Percentiles rank a stretch among this genome's conserved stretches.
Conservation (phyloP, 2,113 vertebrate genomes). For the Bujurquina vittata region DNA sequence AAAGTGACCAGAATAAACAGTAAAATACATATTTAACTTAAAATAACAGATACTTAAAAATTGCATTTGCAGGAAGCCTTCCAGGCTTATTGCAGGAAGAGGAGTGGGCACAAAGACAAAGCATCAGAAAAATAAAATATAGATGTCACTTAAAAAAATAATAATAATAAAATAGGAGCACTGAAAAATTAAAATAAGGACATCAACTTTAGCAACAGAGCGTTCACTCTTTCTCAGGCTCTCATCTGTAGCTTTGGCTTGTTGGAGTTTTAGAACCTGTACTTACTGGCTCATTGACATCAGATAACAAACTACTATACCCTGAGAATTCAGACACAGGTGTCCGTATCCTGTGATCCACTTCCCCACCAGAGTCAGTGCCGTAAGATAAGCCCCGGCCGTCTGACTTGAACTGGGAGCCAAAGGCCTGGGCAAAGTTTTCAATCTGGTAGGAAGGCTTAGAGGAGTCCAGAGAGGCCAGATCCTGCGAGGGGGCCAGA, state of each 20-base stretch:
- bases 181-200: slow-evolving; percentile 77
- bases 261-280: slow-evolving; percentile 96
- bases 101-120: slow-evolving; percentile 88
- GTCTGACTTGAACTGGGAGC: slow-evolving; percentile 96
- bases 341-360: slow-evolving; percentile 95
- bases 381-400: slow-evolving; percentile 90
- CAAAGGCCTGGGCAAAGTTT: slow-evolving; percentile 99
- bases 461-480: slow-evolving; percentile 88
- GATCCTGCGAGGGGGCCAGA: slow-evolving; percentile 88
- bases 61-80: slow-evolving; percentile 93
- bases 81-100: slow-evolving; percentile 88
- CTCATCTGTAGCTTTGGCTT: slow-evolving; percentile 99
- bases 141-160: slow-evolving; percentile 80
- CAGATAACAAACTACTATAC: slow-evolving; percentile 98
- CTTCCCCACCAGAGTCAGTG: slow-evolving; percentile 89
- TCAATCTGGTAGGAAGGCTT: slow-evolving; percentile 98
- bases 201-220: slow-evolving; percentile 62
- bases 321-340: slow-evolving; percentile 99
- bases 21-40: slow-evolving; percentile 81
- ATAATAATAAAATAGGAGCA: slow-evolving; percentile 79
- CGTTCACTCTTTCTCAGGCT: slow-evolving; percentile 76
- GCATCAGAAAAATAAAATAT: slow-evolving; percentile 85
- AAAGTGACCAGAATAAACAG: slow-evolving; percentile 83
- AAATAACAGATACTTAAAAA: slow-evolving; percentile 48
- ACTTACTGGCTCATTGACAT: slow-evolving; percentile 95